Evolutionary conservation across 2,888 invertebrate species (phyloP), one percentile per base, ranked within the genome.

Genomic region (Camptogramma bilineatum): DNA sequence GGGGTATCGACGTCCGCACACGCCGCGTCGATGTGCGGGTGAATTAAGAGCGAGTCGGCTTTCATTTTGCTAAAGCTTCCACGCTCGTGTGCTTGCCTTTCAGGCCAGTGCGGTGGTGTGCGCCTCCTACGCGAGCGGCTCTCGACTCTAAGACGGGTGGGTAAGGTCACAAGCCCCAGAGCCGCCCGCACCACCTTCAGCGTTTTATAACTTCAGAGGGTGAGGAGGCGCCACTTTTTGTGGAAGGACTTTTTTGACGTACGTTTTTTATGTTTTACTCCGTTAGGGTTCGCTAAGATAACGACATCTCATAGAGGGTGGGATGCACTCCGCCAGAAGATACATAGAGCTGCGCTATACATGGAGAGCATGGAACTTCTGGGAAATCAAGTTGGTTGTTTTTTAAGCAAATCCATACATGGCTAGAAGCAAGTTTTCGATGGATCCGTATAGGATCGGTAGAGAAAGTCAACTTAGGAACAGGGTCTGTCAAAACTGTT

Each of bases 1-100:
- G 73, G 82, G 85, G 84, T 79, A 86, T 87, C 89, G 86, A 86
- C 86, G 86, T 85, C 81, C 82, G 83, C 79, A 77, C 85, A 85
- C 86, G 80, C 79, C 77, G 77, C 80, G 81, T 84, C 86, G 82
- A 83, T 91, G 92, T 92, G 83, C 79, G 87, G 84, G 92, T 93
- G 91, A 91, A 92, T 92, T 92, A 92, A 91, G 91, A 93, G 91
- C 90, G 92, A 90, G 86, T 91, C 91, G 91, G 91, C 92, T 92
- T 92, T 92, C 93, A 93, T 93, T 92, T 92, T 86, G 89, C 91
- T 90, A 92, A 91, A 93, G 91, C 92, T 91, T 85, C 84, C 85
- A 90, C 87, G 90, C 87, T 91, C 86, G 93, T 92, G 92, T 93
- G 92, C 91, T 84, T 86, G 89, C 88, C 85, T 91, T 91, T 91